Percentiles rank a stretch among this genome's conserved stretches.
Conservation (phyloP, 2,113 vertebrate species). For the Ptilonorhynchus violaceus region DNA sequence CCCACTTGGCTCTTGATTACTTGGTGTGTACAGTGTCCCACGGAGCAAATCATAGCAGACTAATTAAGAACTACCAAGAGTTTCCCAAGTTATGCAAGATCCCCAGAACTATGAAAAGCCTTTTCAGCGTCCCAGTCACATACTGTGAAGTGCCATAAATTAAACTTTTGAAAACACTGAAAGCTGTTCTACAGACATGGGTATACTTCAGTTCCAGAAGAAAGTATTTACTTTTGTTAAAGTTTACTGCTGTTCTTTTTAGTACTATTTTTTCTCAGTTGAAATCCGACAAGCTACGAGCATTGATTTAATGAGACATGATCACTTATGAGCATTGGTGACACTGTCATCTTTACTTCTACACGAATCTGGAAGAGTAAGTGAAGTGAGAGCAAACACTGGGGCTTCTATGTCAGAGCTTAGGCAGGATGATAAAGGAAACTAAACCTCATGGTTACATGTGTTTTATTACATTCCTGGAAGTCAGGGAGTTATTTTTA, state of each 20-base stretch:
- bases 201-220: not conserved
- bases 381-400: not conserved
- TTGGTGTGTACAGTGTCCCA: not conserved
- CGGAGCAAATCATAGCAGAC: not conserved
- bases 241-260: not conserved
- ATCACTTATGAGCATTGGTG: not conserved
- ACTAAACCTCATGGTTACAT: not conserved
- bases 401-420: not conserved
- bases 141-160: slow-evolving; percentile 11
- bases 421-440: not conserved
- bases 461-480: not conserved
- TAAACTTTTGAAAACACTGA: not conserved
- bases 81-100: slow-evolving; percentile 44
- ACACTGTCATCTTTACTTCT: not conserved
- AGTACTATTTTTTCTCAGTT: not conserved
- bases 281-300: not conserved
- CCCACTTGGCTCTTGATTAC: not conserved
- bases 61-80: slow-evolving; percentile 47
- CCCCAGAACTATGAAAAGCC: slow-evolving; percentile 26
- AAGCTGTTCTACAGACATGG: not conserved
- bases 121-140: not conserved
- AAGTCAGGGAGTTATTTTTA: slow-evolving; percentile 39
- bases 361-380: not conserved
- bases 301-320: not conserved
- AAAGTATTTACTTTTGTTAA: not conserved